Percentiles rank a stretch among this genome's conserved stretches.
Conservation (phyloP, 2,797 vertebrate species). For the Neostethus bicornis region DNA sequence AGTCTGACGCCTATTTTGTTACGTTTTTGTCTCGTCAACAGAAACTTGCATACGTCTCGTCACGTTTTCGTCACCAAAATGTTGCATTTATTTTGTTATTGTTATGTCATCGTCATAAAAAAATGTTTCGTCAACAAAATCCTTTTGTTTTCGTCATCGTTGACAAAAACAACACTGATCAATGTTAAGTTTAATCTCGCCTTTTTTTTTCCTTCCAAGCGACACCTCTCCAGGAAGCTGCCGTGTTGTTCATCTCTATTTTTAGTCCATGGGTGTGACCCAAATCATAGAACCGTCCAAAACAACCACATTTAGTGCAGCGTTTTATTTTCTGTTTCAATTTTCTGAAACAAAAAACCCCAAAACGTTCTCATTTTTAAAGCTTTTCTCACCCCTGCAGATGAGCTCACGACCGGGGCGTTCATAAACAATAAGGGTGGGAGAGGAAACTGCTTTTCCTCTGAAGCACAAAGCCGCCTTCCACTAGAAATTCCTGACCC, state of each 20-base stretch:
- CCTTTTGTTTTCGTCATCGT: too few species aligned
- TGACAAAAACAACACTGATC: too few species aligned
- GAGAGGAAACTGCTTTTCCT: constrained; percentile 70
- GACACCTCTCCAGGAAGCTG: not conserved
- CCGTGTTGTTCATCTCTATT: not conserved
- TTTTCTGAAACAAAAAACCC: not conserved
- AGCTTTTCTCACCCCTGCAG: constrained; percentile 26
- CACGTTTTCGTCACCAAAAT: too few species aligned
- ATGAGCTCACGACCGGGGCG: constrained; percentile 62
- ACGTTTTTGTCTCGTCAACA: too few species aligned
- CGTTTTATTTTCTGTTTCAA: not conserved
- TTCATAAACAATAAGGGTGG: constrained; percentile 62
- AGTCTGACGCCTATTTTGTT: too few species aligned
- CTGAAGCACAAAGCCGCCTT: constrained; percentile 47
- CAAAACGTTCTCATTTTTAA: not conserved
- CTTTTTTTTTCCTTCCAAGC: too few species aligned
- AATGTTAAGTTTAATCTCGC: too few species aligned
- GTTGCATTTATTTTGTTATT: too few species aligned
- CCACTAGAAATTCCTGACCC: constrained; percentile 58
- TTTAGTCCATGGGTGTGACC: not conserved
- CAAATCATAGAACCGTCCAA: not conserved
- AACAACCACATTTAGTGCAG: not conserved
- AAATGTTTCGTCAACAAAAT: too few species aligned
- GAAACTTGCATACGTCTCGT: too few species aligned
- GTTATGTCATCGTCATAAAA: too few species aligned